A percentile compares a stretch with the other conserved stretches of the same genome.
phyloP scores from a whole-genome alignment of 2,797 vertebrate species.

The Pipistrellus kuhlii region DNA sequence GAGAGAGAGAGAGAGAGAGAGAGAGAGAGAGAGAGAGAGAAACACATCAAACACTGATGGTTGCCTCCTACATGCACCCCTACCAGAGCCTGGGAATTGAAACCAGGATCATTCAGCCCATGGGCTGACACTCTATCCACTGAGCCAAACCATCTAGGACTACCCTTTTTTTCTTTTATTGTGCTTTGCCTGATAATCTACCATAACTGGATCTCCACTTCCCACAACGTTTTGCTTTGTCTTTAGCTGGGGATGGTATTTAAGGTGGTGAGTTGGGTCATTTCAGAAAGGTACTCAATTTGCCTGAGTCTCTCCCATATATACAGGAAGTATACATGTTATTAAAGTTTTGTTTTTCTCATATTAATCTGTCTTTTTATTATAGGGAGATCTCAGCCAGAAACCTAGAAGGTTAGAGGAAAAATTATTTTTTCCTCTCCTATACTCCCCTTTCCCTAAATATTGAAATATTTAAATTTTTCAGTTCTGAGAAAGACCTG shows the following conservation, averaged over 20 bases:
- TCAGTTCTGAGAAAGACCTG: neutral
- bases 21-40: too few species aligned
- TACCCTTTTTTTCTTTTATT: neutral
- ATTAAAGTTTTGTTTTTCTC: neutral
- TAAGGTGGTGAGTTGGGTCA: neutral
- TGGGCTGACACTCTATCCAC: too few species aligned
- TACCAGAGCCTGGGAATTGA: too few species aligned
- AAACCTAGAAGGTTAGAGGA: neutral
- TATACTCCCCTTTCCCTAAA: neutral
- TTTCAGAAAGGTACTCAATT: neutral
- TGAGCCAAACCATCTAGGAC: too few species aligned
- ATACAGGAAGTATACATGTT: neutral
- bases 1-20: too few species aligned
- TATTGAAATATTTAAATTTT: conserved; percentile 39
- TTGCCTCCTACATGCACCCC: too few species aligned
- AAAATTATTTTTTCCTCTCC: neutral
- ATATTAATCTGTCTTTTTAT: neutral
- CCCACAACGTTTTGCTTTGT: neutral
- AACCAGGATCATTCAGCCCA: too few species aligned
- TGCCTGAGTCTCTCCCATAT: neutral
- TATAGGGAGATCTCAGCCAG: neutral
- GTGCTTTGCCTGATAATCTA: neutral
- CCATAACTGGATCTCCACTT: neutral
- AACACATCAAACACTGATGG: too few species aligned
- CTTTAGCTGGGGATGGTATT: neutral